Percentiles rank a stretch among this genome's conserved stretches.
phyloP scores from a whole-genome alignment of 2,797 vertebrate species.

The Dendrocincla fuliginosa region DNA sequence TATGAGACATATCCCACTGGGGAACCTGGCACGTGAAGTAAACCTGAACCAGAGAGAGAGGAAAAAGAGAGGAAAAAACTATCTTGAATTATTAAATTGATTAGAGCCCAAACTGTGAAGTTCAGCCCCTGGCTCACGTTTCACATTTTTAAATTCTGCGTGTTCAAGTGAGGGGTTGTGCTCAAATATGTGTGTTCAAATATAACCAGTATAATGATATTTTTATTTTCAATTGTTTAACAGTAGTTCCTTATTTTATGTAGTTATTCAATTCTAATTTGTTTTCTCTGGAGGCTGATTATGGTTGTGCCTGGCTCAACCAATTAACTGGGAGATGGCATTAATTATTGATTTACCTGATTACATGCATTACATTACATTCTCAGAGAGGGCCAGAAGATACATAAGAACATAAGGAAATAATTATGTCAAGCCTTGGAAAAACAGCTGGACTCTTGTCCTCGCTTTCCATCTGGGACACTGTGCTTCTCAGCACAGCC shows the following conservation, averaged over 20 bases:
- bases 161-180: neutral
- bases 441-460: neutral
- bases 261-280: neutral
- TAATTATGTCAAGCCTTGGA: neutral
- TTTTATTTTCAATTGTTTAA: neutral
- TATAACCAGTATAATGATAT: neutral
- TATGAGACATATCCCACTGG: neutral
- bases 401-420: neutral
- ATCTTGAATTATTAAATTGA: neutral
- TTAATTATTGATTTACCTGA: conserved; percentile 2
- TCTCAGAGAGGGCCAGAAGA: neutral
- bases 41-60: neutral
- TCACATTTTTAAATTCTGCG: neutral
- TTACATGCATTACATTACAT: fast-evolving
- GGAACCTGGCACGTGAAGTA: neutral
- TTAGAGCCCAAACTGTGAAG: neutral
- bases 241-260: neutral
- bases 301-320: neutral
- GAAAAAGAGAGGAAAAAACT: neutral
- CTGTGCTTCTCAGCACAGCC: neutral
- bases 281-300: neutral
- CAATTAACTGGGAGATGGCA: neutral
- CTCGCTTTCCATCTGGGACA: neutral
- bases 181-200: neutral
- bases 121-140: neutral